Evolutionary conservation across 2,888 invertebrate species (phyloP), one percentile per base, ranked within the genome.

Genomic region (Portevinia maculata): DNA sequence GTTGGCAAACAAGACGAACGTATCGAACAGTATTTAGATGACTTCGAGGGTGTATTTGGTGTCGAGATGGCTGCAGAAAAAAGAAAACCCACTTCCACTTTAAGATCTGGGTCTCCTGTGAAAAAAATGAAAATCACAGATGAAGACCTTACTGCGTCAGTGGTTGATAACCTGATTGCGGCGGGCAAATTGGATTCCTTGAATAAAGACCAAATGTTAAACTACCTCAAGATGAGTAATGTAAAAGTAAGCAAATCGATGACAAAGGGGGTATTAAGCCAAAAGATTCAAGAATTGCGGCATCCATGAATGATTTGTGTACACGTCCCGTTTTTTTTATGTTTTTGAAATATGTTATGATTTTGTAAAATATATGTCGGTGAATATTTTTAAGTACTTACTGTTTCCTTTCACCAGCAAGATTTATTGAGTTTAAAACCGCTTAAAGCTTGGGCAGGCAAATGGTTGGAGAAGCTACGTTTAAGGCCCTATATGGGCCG

Each of bases 1-100:
- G 70, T 86, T 1, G 81, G 84, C 7, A 71, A 85, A n/a, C 90
- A 90, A 79, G 87, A 90, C 67, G 76, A 86, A 32, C 88, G 90
- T 7, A 89, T 91, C 62, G 86, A 86, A 4, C 84, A 86, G 17
- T 73, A 88, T 32, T 6, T 89, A 17, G 86, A 88, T 0, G 78
- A 85, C 1, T 86, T 89, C 30, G 79, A 85, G 0, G 67, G 84
- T 8, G 60, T 87, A 8, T 90, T 90, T 75, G 88, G 85, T 0
- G 44, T 53, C 0, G 86, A 85, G 8, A 65, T 59, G 4, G 76
- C 69, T 0, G 71, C 86, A 1, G 87, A 87, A 32, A 88, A 89
- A 32, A 75, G 87, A 2, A n/a, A 85, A 0, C 86, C 87, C 1
- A 78, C 76, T n/a, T 19, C 39, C 1, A 5, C 28, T 1, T 19